These are phyloP conservation scores for Turnix velox DNA, from an alignment of 2,113 vertebrate genomes.

Conservation along the genomic window DNA sequence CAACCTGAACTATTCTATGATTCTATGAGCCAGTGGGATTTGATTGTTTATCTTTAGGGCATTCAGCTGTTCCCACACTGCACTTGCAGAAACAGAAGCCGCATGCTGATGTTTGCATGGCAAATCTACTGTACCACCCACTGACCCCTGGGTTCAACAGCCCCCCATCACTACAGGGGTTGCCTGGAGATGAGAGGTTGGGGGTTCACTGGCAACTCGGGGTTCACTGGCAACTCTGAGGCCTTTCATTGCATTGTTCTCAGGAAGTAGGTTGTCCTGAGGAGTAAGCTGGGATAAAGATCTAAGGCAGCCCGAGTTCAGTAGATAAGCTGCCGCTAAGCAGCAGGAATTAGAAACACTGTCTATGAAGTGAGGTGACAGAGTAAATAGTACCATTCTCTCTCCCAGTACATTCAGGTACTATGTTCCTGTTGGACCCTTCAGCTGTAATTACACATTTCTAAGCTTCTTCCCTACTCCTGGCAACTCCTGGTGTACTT, in stretches of 20 bases:
- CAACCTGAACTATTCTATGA: too few relatives aligned
- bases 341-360: background rate
- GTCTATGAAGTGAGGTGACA: background rate
- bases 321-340: background rate
- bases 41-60: background rate
- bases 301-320: background rate
- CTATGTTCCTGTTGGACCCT: accelerated
- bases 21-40: too few relatives aligned
- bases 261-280: background rate
- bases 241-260: background rate
- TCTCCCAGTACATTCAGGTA: accelerated
- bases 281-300: background rate
- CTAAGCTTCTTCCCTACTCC: background rate
- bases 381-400: background rate
- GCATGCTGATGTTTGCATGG: background rate
- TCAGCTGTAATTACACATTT: background rate
- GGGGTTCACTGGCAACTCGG: background rate
- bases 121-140: too few relatives aligned
- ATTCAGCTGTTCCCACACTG: background rate
- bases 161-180: accelerated
- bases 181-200: background rate
- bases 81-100: background rate
- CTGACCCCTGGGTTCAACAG: background rate
- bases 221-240: background rate
- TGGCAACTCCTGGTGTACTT: background rate